Evolutionary conservation across 1,140 invertebrate species (phyloP).

Genomic region (Hesperophylax magnus): DNA sequence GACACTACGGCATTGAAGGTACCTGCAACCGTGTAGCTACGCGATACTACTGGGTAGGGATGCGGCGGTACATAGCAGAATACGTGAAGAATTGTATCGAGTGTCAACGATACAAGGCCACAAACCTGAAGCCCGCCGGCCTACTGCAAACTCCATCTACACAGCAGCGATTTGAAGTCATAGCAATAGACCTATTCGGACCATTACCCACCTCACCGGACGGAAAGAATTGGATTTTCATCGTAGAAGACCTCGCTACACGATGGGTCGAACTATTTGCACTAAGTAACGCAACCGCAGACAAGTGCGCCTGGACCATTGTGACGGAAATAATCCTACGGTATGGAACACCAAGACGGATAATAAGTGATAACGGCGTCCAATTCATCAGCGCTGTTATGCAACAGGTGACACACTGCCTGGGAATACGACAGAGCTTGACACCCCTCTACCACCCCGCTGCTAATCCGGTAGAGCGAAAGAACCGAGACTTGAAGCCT

Average conservation of each 20-base stretch:
- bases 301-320: conserved; percentile 61
- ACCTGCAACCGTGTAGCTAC: conserved; percentile 55
- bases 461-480: conserved; percentile 64
- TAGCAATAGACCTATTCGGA: neutral
- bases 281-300: conserved; percentile 59
- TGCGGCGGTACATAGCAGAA: neutral
- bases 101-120: neutral
- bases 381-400: conserved; percentile 61
- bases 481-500: conserved; percentile 63
- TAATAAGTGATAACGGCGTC: conserved; percentile 62
- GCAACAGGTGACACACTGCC: conserved; percentile 59
- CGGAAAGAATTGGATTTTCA: conserved; percentile 59
- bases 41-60: conserved; percentile 57
- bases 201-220: conserved; percentile 23
- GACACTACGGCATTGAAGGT: conserved; percentile 58
- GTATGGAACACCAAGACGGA: conserved; percentile 60
- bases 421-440: conserved; percentile 60
- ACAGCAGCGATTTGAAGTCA: neutral
- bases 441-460: conserved; percentile 62
- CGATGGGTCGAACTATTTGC: conserved; percentile 61
- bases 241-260: conserved; percentile 59
- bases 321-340: conserved; percentile 62
- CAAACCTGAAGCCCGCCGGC: neutral
- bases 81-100: neutral
- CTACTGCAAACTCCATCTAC: neutral